Evolutionary conservation across 2,888 invertebrate genomes (phyloP), one percentile per base, ranked within the genome.

Genomic region (Tetragonula carbonaria): DNA sequence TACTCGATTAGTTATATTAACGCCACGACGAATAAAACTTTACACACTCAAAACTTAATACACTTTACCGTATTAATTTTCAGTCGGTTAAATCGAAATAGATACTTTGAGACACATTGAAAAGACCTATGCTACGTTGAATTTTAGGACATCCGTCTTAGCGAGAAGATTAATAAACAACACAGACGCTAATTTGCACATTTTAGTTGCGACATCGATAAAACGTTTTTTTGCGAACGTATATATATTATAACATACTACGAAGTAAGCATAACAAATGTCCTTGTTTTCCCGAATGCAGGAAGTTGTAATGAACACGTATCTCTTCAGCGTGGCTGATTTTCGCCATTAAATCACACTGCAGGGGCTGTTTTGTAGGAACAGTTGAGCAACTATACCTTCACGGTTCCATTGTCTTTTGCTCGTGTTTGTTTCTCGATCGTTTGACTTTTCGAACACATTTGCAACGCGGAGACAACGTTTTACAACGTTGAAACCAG

Each of bases 201-300:
- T 51, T 74, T 65, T 74, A 63, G n/a, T 74, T 53, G 38, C 63
- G 2, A 4, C 53, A 21, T 53, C 51, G 21, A 65, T 53, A n/a
- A n/a, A 53, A n/a, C 23, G 38, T 51, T 28, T 38, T 51, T 13
- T 14, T 23, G 45, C 45, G 18, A 0, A 13, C 28, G 18, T 8
- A 28, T 50, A n/a, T 28, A 33, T 16, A 18, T 3, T 13, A 8
- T 3, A 33, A 3, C 53, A 2, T 14, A 6, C 6, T 53, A 66
- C 16, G 6, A 28, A 63, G 33, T 45, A 59, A n/a, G 23, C 18
- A 13, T 38, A 16, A 18, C 14, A 38, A 59, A 38, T 3, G 16
- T 53, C 5, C 53, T 18, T 14, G 45, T 45, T 23, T 33, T 38
- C 38, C 13, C n/a, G 38, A 38, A 18, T 55, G 18, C 18, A 23